These are phyloP conservation scores for human DNA, from an alignment of 2,113 vertebrate genomes.

Conservation along the genomic window DNA sequence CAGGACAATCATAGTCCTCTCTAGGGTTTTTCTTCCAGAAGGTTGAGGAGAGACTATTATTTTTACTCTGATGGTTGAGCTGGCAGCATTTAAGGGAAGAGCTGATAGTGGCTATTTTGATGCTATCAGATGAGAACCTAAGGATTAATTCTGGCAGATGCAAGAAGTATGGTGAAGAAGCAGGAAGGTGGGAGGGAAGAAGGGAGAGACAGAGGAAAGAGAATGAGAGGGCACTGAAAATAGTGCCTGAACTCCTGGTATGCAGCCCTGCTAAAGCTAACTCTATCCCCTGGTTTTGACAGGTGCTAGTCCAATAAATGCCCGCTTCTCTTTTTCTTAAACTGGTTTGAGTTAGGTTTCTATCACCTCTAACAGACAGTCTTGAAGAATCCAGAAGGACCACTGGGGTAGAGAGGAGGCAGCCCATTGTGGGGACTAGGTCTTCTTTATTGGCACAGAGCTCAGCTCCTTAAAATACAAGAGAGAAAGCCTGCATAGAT, in stretches of 20 bases:
- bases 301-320: not conserved
- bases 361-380: not conserved
- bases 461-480: not conserved
- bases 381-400: not conserved
- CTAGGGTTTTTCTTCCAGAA: not conserved
- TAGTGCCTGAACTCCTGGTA: not conserved
- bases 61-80: not conserved
- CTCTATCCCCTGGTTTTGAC: not conserved
- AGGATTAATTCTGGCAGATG: not conserved
- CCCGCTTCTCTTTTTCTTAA: constrained; percentile 1
- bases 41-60: not conserved
- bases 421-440: not conserved
- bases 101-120: not conserved
- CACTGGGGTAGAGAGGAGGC: not conserved
- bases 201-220: not conserved
- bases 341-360: not conserved
- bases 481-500: not conserved
- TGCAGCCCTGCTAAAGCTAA: not conserved
- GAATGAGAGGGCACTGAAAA: not conserved
- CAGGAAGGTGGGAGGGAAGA: not conserved
- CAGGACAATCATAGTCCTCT: not conserved
- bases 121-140: not conserved
- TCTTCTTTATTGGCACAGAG: not conserved
- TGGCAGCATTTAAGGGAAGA: not conserved
- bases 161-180: not conserved